Evolutionary conservation across 2,888 invertebrate genomes (phyloP), one percentile per base, ranked within the genome.

Genomic region (Elgonia sp.): DNA sequence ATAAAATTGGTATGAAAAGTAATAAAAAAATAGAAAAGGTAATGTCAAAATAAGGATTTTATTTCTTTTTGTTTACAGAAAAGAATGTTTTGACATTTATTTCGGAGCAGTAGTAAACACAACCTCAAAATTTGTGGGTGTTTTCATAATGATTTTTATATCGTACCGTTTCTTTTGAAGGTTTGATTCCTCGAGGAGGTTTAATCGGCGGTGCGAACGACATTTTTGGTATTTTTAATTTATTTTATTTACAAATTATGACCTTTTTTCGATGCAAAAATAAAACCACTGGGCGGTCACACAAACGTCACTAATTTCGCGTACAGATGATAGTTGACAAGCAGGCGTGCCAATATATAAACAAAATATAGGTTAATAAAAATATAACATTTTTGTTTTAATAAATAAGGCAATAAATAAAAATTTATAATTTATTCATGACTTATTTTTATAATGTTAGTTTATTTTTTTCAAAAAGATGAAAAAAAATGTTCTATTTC

Each of bases 141-240:
- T 2, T 12, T 70, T 18, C 18, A 20, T 39, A 53, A 12, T n/a
- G 16, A n/a, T 53, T 12, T 20, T n/a, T 60, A 21, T 16, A n/a
- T 9, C 75, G 95, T 96, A 97, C 98, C 94, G 98, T 97, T 96
- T 98, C 98, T 95, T 97, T 98, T 79, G 97, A 96, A 93, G 97
- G 97, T 95, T 98, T 98, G 67, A 98, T 97, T 86, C 98, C 98
- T 93, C 98, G 95, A 29, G 98, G 98, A 92, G 98, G 98, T 94
- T 98, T 98, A 39, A 97, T 96, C 73, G 98, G 97, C 89, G 97
- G 97, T 90, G 96, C 96, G 75, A 96, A 95, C 91, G 96, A 96
- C 96, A 96, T 96, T 90, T 90, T 94, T 87, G 2, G 46, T 70
- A 5, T 46, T 39, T n/a, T 53, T 4, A 9, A 40, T 63, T 12